phyloP scores from a whole-genome alignment of 1,140 invertebrate species.

The Aphelenchoides avenae region DNA sequence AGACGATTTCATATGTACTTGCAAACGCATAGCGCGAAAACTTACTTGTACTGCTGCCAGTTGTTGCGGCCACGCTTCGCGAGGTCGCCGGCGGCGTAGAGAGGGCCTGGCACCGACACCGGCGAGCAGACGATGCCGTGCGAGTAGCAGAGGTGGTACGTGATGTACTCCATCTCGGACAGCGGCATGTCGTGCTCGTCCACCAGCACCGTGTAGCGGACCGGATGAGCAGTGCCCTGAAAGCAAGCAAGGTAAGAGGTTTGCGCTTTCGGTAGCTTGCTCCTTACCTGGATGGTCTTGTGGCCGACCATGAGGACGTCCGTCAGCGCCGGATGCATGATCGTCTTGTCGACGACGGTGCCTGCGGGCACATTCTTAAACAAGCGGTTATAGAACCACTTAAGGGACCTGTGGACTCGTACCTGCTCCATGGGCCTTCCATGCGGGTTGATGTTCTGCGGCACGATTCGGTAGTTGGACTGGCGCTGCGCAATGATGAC shows the following conservation, averaged over 20 bases:
- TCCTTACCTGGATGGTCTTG: constrained; percentile 21
- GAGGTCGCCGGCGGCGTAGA: background rate
- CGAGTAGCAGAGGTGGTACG: constrained; percentile 12
- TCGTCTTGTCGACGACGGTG: background rate
- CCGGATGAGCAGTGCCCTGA: constrained; percentile 14
- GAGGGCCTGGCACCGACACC: background rate
- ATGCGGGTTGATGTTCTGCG: background rate
- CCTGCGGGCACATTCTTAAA: constrained; percentile 14
- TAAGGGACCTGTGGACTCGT: too few relatives aligned
- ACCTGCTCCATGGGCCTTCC: constrained; percentile 8
- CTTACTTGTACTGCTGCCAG: too few relatives aligned
- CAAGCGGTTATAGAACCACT: too few relatives aligned
- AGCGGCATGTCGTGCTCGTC: constrained; percentile 3
- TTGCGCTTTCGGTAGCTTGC: too few relatives aligned
- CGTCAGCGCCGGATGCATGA: constrained; percentile 11
- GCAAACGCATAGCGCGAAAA: background rate
- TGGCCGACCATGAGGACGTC: constrained; percentile 10
- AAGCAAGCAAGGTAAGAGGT: too few relatives aligned
- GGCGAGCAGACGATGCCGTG: background rate
- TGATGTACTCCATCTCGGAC: constrained; percentile 9
- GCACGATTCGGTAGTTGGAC: constrained; percentile 20
- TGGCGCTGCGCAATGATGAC: constrained; percentile 15
- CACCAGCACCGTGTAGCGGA: constrained; percentile 8
- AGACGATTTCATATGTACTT: background rate
- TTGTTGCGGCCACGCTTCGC: background rate